These are phyloP conservation scores for Sebastolobus alascanus DNA, from an alignment of 2,797 vertebrate genomes.

Conservation along the genomic window DNA sequence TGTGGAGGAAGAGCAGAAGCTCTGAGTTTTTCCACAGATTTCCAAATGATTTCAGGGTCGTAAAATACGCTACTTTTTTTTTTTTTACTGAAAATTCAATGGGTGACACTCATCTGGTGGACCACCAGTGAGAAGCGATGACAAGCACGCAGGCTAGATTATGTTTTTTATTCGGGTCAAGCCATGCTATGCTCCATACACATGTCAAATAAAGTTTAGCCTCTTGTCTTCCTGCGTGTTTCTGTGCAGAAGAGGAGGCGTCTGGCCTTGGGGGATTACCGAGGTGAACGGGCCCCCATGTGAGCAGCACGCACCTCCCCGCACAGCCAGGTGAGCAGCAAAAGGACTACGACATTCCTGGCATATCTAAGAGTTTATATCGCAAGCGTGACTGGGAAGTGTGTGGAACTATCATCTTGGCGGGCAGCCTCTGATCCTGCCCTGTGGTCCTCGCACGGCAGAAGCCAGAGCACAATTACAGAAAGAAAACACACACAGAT, in stretches of 20 bases:
- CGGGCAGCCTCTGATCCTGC: constrained; percentile 78
- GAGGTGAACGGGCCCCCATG: constrained; percentile 76
- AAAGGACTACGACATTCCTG: constrained; percentile 79
- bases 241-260: constrained; percentile 38
- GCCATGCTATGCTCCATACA: constrained; percentile 46
- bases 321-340: constrained; percentile 77
- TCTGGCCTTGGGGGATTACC: constrained; percentile 48
- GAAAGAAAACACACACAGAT: constrained; percentile 80
- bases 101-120: constrained; percentile 29
- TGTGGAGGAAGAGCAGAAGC: constrained; percentile 9
- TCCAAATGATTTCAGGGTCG: not conserved
- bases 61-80: not conserved
- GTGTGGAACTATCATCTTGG: constrained; percentile 75
- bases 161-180: constrained; percentile 54
- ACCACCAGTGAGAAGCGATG: constrained; percentile 66
- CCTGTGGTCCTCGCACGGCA: constrained; percentile 85
- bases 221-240: constrained; percentile 49
- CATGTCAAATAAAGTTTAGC: constrained; percentile 70
- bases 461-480: constrained; percentile 82
- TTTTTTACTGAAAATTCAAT: constrained; percentile 22
- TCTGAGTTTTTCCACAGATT: not conserved
- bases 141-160: constrained; percentile 49
- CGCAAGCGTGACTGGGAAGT: constrained; percentile 77
- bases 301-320: constrained; percentile 56
- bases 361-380: constrained; percentile 81